Conservation (phyloP, 2,797 vertebrate genomes). For the Threskiornis aethiopicus region DNA sequence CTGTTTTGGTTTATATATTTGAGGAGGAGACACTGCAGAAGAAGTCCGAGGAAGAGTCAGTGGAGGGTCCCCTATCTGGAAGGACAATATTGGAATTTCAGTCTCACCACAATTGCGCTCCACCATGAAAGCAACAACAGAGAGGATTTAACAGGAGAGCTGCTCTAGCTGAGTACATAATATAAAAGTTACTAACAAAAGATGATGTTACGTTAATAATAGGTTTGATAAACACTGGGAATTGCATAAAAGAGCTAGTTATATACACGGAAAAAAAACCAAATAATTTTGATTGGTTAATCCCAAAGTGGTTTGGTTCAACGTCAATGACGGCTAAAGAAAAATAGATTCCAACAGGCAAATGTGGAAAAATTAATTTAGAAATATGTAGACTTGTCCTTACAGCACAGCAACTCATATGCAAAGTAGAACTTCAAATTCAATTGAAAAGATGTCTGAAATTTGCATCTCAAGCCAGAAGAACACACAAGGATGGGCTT, state of each 20-base stretch:
- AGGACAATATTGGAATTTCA: background rate
- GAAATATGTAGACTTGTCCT: background rate
- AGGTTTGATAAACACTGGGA: background rate
- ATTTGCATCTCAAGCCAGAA: background rate
- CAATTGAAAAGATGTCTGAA: background rate
- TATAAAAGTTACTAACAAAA: background rate
- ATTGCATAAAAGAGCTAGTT: background rate
- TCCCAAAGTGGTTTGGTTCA: rapidly evolving
- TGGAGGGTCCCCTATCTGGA: background rate
- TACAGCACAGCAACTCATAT: rapidly evolving
- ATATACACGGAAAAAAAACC: background rate
- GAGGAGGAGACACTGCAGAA: background rate
- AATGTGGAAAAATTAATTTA: background rate
- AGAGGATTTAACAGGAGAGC: background rate
- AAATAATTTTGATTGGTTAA: background rate
- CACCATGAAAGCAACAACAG: background rate
- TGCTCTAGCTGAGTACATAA: background rate
- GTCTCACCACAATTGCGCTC: rapidly evolving
- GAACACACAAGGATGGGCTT: background rate
- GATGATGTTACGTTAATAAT: background rate
- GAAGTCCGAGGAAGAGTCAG: background rate
- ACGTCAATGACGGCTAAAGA: rapidly evolving
- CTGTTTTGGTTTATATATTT: no score
- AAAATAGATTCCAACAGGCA: background rate
- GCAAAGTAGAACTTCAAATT: rapidly evolving